phyloP scores from a whole-genome alignment of 2,797 vertebrate species.

The Columba guinea region DNA sequence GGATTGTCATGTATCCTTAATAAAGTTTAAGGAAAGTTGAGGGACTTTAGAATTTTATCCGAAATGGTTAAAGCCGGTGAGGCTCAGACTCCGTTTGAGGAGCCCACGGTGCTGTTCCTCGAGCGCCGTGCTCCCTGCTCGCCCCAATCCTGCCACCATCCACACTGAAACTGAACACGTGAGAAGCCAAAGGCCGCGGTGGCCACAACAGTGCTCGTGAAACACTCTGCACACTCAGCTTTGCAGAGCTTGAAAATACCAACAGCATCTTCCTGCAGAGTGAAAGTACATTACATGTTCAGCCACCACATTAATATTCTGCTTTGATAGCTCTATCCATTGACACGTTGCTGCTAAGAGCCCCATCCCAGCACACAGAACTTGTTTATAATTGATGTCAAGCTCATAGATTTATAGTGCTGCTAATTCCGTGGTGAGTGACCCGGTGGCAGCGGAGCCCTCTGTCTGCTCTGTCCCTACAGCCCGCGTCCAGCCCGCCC shows the following conservation, averaged over 20 bases:
- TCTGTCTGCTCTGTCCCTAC: not conserved
- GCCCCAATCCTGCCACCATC: not conserved
- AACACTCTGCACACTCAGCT: not conserved
- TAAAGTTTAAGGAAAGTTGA: not conserved
- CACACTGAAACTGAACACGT: not conserved
- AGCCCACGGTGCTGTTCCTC: not conserved
- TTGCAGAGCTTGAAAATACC: not conserved
- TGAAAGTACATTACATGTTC: not conserved
- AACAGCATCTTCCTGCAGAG: not conserved
- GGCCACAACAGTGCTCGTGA: not conserved
- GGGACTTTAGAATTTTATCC: not conserved
- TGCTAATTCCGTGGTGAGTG: not conserved
- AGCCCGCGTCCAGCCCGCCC: fast-evolving
- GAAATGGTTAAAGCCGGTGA: not conserved
- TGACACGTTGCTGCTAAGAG: not conserved
- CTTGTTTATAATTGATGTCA: not conserved
- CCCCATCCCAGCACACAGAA: not conserved
- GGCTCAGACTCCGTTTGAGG: not conserved
- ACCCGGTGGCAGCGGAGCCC: not conserved
- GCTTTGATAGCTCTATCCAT: not conserved
- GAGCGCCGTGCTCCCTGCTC: not conserved
- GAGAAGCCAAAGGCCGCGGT: not conserved
- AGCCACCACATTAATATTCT: fast-evolving
- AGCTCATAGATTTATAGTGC: fast-evolving
- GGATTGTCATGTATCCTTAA: not conserved